Evolutionary conservation across 2,888 invertebrate species (phyloP).

Genomic region (Blastobasis adustella): DNA sequence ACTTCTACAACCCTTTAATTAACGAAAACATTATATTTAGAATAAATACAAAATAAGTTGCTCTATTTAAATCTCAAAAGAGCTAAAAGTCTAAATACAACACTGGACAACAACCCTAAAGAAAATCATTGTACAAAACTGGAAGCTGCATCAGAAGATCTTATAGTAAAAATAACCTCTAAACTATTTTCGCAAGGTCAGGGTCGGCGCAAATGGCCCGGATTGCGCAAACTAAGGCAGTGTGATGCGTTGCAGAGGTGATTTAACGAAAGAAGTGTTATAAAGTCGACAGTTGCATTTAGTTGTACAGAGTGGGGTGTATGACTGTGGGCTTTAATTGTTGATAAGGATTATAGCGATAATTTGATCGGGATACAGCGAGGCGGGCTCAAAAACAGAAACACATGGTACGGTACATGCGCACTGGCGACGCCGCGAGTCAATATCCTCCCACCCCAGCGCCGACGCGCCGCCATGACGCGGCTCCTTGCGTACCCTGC

Average conservation of each 20-base stretch:
- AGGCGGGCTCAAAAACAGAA: constrained; percentile 56
- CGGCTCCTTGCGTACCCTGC: constrained; percentile 33
- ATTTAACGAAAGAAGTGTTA: too few relatives aligned
- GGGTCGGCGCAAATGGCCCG: constrained; percentile 30
- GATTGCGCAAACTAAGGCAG: too few relatives aligned
- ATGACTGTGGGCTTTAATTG: constrained; percentile 21
- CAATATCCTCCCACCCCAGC: constrained; percentile 70
- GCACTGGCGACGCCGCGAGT: constrained; percentile 64
- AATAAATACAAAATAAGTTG: too few relatives aligned
- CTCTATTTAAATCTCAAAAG: too few relatives aligned
- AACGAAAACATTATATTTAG: too few relatives aligned
- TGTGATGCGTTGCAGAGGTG: too few relatives aligned
- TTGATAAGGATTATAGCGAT: constrained; percentile 29
- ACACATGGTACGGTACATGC: constrained; percentile 68
- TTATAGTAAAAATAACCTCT: too few relatives aligned
- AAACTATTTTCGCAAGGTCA: constrained; percentile 33
- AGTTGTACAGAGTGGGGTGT: background rate
- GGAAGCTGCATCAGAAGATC: too few relatives aligned
- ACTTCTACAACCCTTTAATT: too few relatives aligned
- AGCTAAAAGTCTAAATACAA: too few relatives aligned
- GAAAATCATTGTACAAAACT: too few relatives aligned
- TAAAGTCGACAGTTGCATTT: background rate
- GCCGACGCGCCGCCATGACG: constrained; percentile 67
- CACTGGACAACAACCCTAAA: too few relatives aligned
- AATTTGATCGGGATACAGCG: constrained; percentile 38